Evolutionary conservation across 2,888 invertebrate genomes (phyloP).

Genomic region (Aphelenchoides bicaudatus): DNA sequence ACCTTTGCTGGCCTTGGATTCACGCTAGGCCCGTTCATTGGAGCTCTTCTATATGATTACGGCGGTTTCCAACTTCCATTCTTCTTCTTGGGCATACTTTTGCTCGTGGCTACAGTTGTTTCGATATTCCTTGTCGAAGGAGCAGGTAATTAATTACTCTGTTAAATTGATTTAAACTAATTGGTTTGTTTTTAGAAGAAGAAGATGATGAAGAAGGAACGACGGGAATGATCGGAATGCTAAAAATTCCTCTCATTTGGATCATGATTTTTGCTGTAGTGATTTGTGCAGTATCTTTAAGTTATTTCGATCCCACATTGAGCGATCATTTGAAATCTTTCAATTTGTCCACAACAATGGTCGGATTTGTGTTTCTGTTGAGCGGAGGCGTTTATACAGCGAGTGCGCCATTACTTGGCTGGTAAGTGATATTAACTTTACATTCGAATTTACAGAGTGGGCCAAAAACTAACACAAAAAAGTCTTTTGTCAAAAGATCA

Average conservation of each 20-base stretch:
- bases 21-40: slow-evolving; percentile 84
- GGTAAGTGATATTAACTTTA: no score
- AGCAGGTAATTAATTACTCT: slow-evolving; percentile 34
- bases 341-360: slow-evolving; percentile 51
- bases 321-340: slow-evolving; percentile 73
- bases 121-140: slow-evolving; percentile 48
- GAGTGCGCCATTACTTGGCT: slow-evolving; percentile 45
- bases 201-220: slow-evolving; percentile 36
- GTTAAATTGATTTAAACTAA: not conserved
- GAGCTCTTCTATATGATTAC: slow-evolving; percentile 71
- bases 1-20: slow-evolving; percentile 80
- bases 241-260: slow-evolving; percentile 54
- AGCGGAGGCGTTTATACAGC: slow-evolving; percentile 59
- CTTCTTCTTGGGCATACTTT: slow-evolving; percentile 49
- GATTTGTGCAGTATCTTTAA: slow-evolving; percentile 59
- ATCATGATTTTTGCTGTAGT: slow-evolving; percentile 52
- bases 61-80: slow-evolving; percentile 55
- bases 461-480: no score
- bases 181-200: slow-evolving; percentile 31
- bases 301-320: slow-evolving; percentile 79
- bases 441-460: no score
- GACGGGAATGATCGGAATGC: slow-evolving; percentile 55
- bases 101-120: slow-evolving; percentile 46
- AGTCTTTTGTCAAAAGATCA: no score
- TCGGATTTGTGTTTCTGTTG: slow-evolving; percentile 59